Evolutionary conservation across 2,888 invertebrate species (phyloP).

Genomic region (Drosophila lutescens): DNA sequence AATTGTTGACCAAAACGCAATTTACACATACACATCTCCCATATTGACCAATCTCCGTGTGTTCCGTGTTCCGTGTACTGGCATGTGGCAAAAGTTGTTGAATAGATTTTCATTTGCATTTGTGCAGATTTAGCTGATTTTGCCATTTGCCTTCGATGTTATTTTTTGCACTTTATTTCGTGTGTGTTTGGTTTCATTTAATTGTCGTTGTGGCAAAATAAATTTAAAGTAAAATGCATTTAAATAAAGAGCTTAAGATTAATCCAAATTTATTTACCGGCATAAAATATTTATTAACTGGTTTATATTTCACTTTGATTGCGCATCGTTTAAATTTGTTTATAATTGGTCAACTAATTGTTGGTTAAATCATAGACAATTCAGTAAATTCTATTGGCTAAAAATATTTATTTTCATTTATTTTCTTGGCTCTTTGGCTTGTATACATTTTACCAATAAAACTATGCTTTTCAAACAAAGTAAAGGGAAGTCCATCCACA

Average conservation of each 20-base stretch:
- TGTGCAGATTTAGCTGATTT: conserved; percentile 41
- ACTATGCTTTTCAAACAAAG: conserved; percentile 2
- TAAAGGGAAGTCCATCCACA: background rate
- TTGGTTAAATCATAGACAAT: background rate
- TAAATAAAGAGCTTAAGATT: conserved; percentile 25
- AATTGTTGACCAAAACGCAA: conserved; percentile 45
- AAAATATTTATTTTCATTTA: background rate
- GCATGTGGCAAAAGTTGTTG: conserved; percentile 14
- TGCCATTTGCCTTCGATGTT: conserved; percentile 1
- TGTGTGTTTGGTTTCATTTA: conserved; percentile 26
- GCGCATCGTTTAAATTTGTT: background rate
- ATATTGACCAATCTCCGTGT: conserved; percentile 22
- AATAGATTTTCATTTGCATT: conserved; percentile 39
- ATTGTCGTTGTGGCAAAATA: conserved; percentile 10
- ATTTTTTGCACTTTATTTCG: conserved; percentile 13
- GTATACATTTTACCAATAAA: background rate
- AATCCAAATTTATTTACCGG: conserved; percentile 8
- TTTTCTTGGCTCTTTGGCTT: background rate
- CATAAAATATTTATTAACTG: conserved; percentile 26
- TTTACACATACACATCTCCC: conserved; percentile 40
- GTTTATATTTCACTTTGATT: conserved; percentile 2
- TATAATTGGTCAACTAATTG: conserved; percentile 4
- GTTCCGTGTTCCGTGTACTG: conserved; percentile 6
- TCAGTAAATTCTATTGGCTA: background rate
- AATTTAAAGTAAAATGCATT: conserved; percentile 22